phyloP scores from a whole-genome alignment of 2,113 vertebrate species.

The Istiophorus platypterus region DNA sequence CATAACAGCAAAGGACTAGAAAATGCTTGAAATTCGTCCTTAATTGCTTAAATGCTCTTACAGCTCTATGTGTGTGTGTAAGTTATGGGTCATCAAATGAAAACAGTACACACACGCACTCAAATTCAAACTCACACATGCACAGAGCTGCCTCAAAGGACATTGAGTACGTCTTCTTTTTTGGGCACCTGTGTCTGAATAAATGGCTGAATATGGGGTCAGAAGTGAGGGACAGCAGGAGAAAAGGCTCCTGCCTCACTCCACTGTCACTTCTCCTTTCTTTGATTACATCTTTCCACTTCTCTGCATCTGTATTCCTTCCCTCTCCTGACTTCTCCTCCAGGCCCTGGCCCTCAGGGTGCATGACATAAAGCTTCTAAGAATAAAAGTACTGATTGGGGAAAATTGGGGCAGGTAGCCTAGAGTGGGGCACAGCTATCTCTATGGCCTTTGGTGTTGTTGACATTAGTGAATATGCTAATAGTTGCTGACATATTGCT shows the following conservation, averaged over 20 bases:
- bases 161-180: not conserved
- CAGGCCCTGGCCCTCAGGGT: conserved; percentile 31
- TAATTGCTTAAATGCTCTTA: conserved; percentile 27
- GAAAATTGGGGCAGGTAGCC: conserved; percentile 50
- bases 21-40: conserved; percentile 34
- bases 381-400: conserved; percentile 55
- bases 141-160: conserved; percentile 27
- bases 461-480: conserved; percentile 47
- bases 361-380: conserved; percentile 51
- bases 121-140: not conserved
- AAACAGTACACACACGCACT: not conserved
- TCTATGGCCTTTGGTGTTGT: conserved; percentile 36
- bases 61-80: not conserved
- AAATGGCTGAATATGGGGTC: conserved; percentile 46
- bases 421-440: conserved; percentile 16
- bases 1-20: not conserved
- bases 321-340: conserved; percentile 9
- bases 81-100: conserved; percentile 5
- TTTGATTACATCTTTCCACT: conserved; percentile 62
- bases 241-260: conserved; percentile 49
- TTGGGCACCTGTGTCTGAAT: conserved; percentile 2
- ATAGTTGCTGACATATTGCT: conserved; percentile 45
- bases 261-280: conserved; percentile 49
- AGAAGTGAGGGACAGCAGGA: conserved; percentile 43
- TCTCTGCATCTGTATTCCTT: conserved; percentile 42